Percentiles rank a stretch among this genome's conserved stretches.
These are phyloP conservation scores for Hyaena hyaena DNA, from an alignment of 2,113 vertebrate genomes.

Conservation along the genomic window DNA sequence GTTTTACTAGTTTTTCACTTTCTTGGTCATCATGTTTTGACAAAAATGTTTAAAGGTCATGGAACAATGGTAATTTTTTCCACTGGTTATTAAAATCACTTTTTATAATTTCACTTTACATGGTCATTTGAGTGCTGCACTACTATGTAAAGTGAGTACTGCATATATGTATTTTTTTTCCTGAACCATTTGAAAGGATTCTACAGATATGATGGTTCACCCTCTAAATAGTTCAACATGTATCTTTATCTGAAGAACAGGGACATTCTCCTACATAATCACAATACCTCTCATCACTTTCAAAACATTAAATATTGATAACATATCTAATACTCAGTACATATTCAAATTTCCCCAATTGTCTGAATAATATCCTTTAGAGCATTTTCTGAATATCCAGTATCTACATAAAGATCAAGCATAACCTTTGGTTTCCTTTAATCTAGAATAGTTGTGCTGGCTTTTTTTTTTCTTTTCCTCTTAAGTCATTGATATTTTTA, in stretches of 20 bases:
- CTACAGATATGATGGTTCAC: not conserved
- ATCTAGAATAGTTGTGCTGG: not conserved
- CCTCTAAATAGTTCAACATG: not conserved
- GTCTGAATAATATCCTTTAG: not conserved
- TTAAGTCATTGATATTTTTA: not conserved
- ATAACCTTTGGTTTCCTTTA: not conserved
- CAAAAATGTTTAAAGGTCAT: slow-evolving; percentile 25
- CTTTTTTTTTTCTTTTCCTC: not conserved
- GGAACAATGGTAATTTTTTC: not conserved
- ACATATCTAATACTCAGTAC: not conserved
- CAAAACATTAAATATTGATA: not conserved
- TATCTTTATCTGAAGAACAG: slow-evolving; percentile 22
- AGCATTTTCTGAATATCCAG: not conserved
- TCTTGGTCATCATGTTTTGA: not conserved
- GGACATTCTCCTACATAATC: not conserved
- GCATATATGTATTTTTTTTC: not conserved
- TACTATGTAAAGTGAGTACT: not conserved
- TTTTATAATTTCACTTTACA: not conserved
- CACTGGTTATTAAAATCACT: not conserved
- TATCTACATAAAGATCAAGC: not conserved
- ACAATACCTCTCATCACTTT: not conserved
- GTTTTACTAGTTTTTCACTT: not conserved
- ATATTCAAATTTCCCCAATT: not conserved
- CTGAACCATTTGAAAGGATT: not conserved
- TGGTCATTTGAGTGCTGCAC: not conserved